These are phyloP conservation scores for Philhelius pedissequus DNA, from an alignment of 2,888 invertebrate genomes.

Conservation along the genomic window DNA sequence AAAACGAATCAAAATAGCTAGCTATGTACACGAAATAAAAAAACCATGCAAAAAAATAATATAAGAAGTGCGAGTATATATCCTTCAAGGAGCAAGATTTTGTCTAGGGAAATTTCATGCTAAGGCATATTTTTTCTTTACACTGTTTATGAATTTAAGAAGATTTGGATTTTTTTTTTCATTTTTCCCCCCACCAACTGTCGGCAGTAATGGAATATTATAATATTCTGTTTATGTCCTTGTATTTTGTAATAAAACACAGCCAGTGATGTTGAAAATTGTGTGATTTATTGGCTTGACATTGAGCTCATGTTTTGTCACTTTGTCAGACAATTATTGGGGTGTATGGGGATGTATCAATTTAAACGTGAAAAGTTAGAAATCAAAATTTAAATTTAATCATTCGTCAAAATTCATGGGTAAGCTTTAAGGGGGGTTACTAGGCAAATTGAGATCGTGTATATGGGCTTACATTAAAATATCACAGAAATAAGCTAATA, in stretches of 20 bases:
- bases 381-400: not conserved
- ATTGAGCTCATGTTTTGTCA: slow-evolving; percentile 21
- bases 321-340: slow-evolving; percentile 25
- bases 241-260: slow-evolving; percentile 31
- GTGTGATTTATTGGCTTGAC: slow-evolving; percentile 48
- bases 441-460: too few species aligned
- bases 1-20: not conserved
- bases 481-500: too few species aligned
- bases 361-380: not conserved
- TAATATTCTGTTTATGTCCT: slow-evolving; percentile 36
- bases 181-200: not conserved
- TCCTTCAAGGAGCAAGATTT: slow-evolving; percentile 35
- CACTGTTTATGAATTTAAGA: slow-evolving; percentile 30
- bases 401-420: not conserved
- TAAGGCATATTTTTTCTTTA: slow-evolving; percentile 18
- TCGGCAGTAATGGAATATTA: slow-evolving; percentile 30
- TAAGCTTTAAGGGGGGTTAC: too few species aligned
- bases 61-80: not conserved
- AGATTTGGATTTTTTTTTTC: not conserved
- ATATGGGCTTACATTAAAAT: too few species aligned
- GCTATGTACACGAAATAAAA: not conserved
- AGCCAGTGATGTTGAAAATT: slow-evolving; percentile 36
- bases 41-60: not conserved
- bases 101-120: slow-evolving; percentile 56
- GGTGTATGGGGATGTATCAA: slow-evolving; percentile 10